Evolutionary conservation across 2,113 vertebrate species (phyloP), one percentile per base, ranked within the genome.

Genomic region (Polyodon spathula): DNA sequence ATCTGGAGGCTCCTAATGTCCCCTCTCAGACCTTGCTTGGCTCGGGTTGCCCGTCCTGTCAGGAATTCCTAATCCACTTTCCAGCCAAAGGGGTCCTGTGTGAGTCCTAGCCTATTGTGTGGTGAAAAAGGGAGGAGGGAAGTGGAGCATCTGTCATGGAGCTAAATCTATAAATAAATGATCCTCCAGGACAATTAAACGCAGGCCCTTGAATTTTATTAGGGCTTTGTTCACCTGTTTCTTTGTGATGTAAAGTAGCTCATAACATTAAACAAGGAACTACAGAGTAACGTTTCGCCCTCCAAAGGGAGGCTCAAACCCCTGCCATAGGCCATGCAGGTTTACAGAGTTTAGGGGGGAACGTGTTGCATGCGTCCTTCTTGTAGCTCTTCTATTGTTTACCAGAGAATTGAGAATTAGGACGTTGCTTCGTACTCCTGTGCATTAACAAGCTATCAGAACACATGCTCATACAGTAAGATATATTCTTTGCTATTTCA

Each of bases 51-150:
- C 56, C n/a, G 6, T 6, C 41, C 48, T 41, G 56, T 54, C 38
- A 42, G 62, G 56, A 64, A 62, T 62, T 43, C 17, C 48, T 43
- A 62, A 55, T 55, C 52, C 43, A n/a, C 40, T 44, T 51, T 62
- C 38, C n/a, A 11, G 15, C 16, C 12, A 11, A 37, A 39, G 44
- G 3, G 27, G 40, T 46, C 27, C 41, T 44, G 42, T 44, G 17
- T 44, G 44, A 48, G 17, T 46, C 42, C 6, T 46, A 10, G 40
- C 41, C 44, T 59, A 59, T 59, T 37, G 16, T 17, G 8, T 46
- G 41, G 42, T 8, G 15, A 27, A 27, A 27, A 27, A 56, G 55
- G 55, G 55, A 11, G 55, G 39, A 40, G 38, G 15, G 12, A 40
- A 6, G 55, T 56, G 27, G 27, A 27, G 27, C 27, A 27, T 27